A percentile compares a stretch with the other conserved stretches of the same genome.
Evolutionary conservation across 2,113 vertebrate genomes (phyloP).

Genomic region (Protobothrops mucrosquamatus): DNA sequence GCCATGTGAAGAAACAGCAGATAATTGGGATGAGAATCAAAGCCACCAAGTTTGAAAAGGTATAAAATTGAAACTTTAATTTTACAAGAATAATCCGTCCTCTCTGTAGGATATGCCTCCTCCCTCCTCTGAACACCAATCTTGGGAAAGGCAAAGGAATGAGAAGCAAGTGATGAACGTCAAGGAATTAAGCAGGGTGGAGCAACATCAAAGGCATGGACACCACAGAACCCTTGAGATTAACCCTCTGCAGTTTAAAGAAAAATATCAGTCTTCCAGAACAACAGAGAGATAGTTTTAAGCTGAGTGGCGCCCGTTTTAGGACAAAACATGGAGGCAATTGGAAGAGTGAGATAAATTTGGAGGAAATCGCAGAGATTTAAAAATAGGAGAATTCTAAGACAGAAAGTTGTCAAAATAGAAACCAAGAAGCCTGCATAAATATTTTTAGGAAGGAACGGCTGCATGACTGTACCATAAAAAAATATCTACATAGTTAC

Average conservation of each 20-base stretch:
- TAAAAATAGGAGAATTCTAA: not conserved
- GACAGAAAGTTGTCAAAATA: not conserved
- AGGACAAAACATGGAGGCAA: not conserved
- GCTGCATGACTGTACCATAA: not conserved
- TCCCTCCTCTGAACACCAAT: not conserved
- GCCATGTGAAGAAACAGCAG: not conserved
- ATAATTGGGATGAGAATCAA: not conserved
- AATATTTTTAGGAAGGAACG: not conserved
- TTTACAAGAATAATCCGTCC: not conserved
- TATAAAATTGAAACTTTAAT: slow-evolving; percentile 27
- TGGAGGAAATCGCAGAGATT: rapidly evolving
- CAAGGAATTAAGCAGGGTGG: slow-evolving; percentile 35
- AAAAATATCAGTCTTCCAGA: not conserved
- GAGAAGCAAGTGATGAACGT: slow-evolving; percentile 51
- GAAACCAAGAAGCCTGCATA: not conserved
- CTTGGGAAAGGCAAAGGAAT: slow-evolving; percentile 27
- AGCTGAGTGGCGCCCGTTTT: rapidly evolving
- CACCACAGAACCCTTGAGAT: not conserved
- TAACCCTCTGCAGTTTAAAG: slow-evolving; percentile 13
- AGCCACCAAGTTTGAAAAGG: not conserved
- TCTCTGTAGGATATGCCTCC: not conserved
- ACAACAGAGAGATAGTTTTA: not conserved
- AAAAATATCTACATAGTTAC: not conserved
- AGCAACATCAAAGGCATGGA: slow-evolving; percentile 4
- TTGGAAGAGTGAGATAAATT: not conserved